Conservation (phyloP, 2,888 invertebrate species). For the Callyntrura guangdongensis region DNA sequence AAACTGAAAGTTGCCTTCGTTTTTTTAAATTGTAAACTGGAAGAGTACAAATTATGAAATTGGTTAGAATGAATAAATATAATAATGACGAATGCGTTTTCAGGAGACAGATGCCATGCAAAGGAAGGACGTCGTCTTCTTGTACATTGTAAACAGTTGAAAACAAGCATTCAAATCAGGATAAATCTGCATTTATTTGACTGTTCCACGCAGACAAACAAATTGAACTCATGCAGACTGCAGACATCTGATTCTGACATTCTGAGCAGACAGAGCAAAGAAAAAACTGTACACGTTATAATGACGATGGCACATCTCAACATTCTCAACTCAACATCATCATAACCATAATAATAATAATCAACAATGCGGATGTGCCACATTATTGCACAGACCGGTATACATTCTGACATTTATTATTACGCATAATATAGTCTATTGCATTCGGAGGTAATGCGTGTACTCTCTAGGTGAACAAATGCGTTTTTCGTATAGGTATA, state of each 20-base stretch:
- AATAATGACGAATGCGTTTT: no score
- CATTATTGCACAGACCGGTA: conserved; percentile 45
- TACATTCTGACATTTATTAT: conserved; percentile 1
- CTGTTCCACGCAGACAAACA: conserved; percentile 13
- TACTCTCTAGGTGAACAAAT: not conserved
- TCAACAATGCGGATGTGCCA: conserved; percentile 58
- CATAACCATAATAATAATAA: conserved; percentile 4
- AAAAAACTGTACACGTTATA: conserved; percentile 14
- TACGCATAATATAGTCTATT: conserved; percentile 10
- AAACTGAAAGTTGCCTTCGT: no score
- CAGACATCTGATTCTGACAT: conserved; percentile 12
- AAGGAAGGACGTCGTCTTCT: no score
- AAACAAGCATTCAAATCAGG: not conserved
- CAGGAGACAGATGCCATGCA: no score
- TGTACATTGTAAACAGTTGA: no score
- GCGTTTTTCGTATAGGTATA: no score
- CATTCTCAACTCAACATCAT: conserved; percentile 17
- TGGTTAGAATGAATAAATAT: no score
- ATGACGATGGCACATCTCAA: not conserved
- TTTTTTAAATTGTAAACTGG: no score
- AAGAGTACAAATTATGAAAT: no score
- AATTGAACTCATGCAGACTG: conserved; percentile 33
- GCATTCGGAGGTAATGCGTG: not conserved
- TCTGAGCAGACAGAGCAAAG: conserved; percentile 2
- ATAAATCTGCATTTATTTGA: not conserved